Conservation (phyloP, 2,113 vertebrate species). For the Anas platyrhynchos region DNA sequence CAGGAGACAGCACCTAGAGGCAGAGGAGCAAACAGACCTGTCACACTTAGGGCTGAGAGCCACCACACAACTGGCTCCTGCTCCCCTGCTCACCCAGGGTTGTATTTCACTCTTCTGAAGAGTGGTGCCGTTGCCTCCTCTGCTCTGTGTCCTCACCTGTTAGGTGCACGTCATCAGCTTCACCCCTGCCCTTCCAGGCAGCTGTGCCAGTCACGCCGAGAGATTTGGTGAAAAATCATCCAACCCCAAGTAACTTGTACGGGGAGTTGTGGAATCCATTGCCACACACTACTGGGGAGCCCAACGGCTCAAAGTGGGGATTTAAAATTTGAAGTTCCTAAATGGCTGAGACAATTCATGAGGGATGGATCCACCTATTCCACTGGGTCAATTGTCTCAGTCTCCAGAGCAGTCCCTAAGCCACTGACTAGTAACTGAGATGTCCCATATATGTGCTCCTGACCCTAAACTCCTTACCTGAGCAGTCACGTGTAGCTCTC, state of each 20-base stretch:
- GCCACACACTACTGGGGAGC: neutral
- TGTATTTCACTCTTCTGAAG: neutral
- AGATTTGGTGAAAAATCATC: too few species aligned
- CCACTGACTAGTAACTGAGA: neutral
- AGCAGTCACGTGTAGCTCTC: neutral
- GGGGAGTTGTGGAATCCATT: neutral
- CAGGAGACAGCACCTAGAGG: neutral
- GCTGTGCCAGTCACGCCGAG: rapidly evolving
- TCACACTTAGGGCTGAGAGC: neutral
- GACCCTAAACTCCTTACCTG: neutral
- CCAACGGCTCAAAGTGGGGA: neutral
- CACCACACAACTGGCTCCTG: neutral
- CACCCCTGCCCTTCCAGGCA: neutral
- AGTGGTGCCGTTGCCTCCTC: neutral
- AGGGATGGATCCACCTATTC: rapidly evolving
- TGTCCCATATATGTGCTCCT: neutral
- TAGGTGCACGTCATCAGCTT: neutral
- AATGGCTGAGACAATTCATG: neutral
- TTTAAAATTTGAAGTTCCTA: neutral
- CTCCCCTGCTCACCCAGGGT: neutral
- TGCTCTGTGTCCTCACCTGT: neutral
- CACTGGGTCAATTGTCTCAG: neutral
- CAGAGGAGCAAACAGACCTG: neutral
- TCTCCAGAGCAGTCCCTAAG: neutral
- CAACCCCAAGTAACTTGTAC: too few species aligned